Evolutionary conservation across 2,797 vertebrate species (phyloP), one percentile per base, ranked within the genome.

Genomic region (Spondyliosoma cantharus): DNA sequence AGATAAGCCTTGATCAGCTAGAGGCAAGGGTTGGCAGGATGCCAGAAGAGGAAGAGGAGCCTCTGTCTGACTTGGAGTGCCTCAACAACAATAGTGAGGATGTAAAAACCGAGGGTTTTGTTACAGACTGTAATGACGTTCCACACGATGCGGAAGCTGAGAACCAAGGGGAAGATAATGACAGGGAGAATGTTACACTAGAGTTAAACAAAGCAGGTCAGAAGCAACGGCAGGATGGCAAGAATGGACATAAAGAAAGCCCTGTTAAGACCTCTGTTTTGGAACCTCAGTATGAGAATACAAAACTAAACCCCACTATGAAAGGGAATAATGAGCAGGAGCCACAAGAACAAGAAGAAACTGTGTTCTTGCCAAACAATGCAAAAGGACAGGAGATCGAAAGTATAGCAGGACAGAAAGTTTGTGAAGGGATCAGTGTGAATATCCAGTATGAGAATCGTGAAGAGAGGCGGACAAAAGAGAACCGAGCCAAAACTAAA

Each of bases 1-100:
- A 93, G 71, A 80, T 92, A 70, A 90, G 68, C 73, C 80, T 93
- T 0, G 89, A 91, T 70, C 82, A 91, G 62, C 80, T 90, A 0
- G 78, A 89, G 37, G 69, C 63, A 1, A 80, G 25, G 9, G n/a
- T 4, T 2, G 57, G 0, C 43, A n/a, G 4, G 14, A 57, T 14
- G 2, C 37, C 57, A 2, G 60, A 80, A 42, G 65, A 76, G 0
- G 12, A 86, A 0, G 76, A 83, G 1, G 69, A 74, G 9, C 53
- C 16, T 4, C 9, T 15, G 17, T 73, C 63, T n/a, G 57, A 78
- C 57, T 12, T 32, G 1, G 60, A 81, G 75, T 43, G 22, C 13
- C 48, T 24, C 14, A 19, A 17, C 59, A 4, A 17, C 1, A 42
- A 80, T 20, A 22, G 3, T 0, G 53, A 79, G 17, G 50, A 86